phyloP scores from a whole-genome alignment of 2,888 invertebrate genomes.

The Zygaena filipendulae region DNA sequence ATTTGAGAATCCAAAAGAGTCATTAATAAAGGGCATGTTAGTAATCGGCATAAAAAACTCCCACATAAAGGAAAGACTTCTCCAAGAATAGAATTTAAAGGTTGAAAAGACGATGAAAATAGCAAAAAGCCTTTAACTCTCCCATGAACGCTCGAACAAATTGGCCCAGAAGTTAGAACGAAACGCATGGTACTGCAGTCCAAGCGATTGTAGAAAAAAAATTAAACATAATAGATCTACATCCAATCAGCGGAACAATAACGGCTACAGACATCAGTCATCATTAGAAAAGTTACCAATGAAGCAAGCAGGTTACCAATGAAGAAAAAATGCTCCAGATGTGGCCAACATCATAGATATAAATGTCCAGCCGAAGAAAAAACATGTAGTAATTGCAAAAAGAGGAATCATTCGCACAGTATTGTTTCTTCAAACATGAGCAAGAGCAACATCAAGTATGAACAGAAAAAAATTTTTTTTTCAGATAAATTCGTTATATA shows the following conservation, averaged over 20 bases:
- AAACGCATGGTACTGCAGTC: neutral
- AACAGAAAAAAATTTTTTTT: too few species aligned
- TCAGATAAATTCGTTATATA: neutral
- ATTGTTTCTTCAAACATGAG: neutral
- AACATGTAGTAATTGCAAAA: slow-evolving; percentile 9
- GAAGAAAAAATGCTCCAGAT: slow-evolving; percentile 3
- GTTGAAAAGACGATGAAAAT: neutral
- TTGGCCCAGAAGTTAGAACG: neutral
- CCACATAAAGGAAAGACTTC: neutral
- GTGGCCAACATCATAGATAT: slow-evolving; percentile 10
- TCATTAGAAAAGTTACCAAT: slow-evolving; percentile 1
- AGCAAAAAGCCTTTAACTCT: slow-evolving; percentile 3
- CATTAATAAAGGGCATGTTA: slow-evolving; percentile 5
- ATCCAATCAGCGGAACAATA: too few species aligned
- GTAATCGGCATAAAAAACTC: slow-evolving; percentile 6
- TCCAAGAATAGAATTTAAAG: slow-evolving; percentile 1
- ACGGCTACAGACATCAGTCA: neutral
- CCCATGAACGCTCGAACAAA: neutral
- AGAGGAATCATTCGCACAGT: slow-evolving; percentile 7
- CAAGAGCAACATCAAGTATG: neutral
- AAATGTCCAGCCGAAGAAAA: slow-evolving; percentile 11
- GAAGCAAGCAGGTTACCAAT: too few species aligned
- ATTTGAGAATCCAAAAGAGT: too few species aligned
- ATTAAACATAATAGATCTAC: too few species aligned
- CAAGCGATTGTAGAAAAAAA: slow-evolving; percentile 1